Base-by-base conservation (phyloP, 2,797 vertebrate species). In the Sphenodon punctatus region DNA sequence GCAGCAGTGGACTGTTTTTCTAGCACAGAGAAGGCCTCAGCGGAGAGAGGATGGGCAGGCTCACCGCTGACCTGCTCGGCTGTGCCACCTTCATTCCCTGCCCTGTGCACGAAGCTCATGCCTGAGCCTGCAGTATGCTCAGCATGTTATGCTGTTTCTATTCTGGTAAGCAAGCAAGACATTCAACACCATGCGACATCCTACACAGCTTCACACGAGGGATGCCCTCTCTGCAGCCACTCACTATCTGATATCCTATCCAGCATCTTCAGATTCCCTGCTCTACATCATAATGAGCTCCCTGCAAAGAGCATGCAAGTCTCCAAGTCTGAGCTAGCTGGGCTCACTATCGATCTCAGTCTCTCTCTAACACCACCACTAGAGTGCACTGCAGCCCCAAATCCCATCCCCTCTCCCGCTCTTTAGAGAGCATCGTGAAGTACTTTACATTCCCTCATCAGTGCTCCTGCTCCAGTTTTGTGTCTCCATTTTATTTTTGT, bases 191-290 rank as follows among this genome's bases (percentile, higher is more conserved):
- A 89, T 60, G 69, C 76, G 75, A 84, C 70, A 61, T 11, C 56
- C 39, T 80, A 81, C 77, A 75, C 49, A 81, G 86, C 53, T 85
- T 32, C 70, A 61, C 80, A 75, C 67, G 80, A 78, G 83, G 77
- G 81, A 34, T 13, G 73, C 75, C 59, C 59, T 88, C 75, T 64
- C 80, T 7, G 15, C 5, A 72, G 42, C 71, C 65, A 69, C 83
- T 76, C 78, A 84, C 87, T 73, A 67, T 74, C 83, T 78, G 88
- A 3, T 87, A 88, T 88, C 89, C 76, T 78, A 87, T 87, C 84
- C 43, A 0, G 67, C 82, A 88, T 79, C 85, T 92, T 82, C 79
- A 74, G 78, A 86, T 88, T 86, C 79, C 82, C 78, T 34, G 32
- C 45, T 80, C 75, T 75, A 51, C 77, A 3, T 0, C 77, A 91